A percentile compares a stretch with the other conserved stretches of the same genome.
These are phyloP conservation scores for Drosophila helvetica DNA, from an alignment of 2,888 invertebrate species.

Conservation along the genomic window DNA sequence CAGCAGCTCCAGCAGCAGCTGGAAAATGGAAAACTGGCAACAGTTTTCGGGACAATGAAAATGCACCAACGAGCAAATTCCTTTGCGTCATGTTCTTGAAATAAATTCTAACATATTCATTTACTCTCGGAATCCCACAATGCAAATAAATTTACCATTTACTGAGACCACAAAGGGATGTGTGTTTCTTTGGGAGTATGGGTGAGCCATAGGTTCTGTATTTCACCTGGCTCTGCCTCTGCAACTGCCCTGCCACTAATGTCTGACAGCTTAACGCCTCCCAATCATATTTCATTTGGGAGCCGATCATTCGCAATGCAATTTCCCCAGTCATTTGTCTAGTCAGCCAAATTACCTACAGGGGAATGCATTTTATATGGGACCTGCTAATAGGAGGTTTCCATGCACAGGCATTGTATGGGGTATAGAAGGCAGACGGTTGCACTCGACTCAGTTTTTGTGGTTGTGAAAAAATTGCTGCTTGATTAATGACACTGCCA, in stretches of 20 bases:
- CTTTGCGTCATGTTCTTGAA: conserved; percentile 55
- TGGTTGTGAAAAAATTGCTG: conserved; percentile 47
- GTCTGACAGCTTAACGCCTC: conserved; percentile 45
- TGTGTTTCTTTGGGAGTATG: not conserved
- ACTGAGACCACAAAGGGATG: conserved; percentile 14
- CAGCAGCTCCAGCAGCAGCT: not conserved
- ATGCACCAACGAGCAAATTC: conserved; percentile 3
- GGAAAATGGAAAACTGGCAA: conserved; percentile 1
- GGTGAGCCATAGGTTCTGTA: conserved; percentile 1
- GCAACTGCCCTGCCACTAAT: conserved; percentile 18
- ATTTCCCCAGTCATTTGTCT: conserved; percentile 41
- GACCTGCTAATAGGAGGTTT: conserved; percentile 6
- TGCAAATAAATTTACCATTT: conserved; percentile 36
- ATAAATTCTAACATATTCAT: conserved; percentile 65
- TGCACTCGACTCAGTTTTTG: conserved; percentile 25
- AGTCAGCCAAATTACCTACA: conserved; percentile 34
- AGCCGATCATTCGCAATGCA: conserved; percentile 27
- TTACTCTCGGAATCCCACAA: conserved; percentile 41
- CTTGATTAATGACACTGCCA: conserved; percentile 66
- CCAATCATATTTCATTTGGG: conserved; percentile 39
- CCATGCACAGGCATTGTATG: not conserved
- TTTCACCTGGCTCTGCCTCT: not conserved
- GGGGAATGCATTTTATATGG: not conserved
- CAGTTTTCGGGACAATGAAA: conserved; percentile 14
- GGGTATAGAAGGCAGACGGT: not conserved